Conservation (phyloP, 2,113 vertebrate genomes). For the Ameiurus melas region DNA sequence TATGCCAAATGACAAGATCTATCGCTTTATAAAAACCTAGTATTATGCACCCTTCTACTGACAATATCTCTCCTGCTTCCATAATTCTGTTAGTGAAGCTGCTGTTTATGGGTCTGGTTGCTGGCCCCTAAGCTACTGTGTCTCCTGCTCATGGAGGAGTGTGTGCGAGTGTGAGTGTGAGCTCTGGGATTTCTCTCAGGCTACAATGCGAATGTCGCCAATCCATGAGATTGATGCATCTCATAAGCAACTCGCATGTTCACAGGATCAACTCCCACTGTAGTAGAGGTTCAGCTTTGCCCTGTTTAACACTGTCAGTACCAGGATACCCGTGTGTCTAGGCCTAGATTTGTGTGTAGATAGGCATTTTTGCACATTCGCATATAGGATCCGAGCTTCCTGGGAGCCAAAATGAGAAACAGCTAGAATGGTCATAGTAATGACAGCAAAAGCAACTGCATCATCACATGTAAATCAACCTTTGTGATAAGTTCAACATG, state of each 20-base stretch:
- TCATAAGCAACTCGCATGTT: slow-evolving; percentile 46
- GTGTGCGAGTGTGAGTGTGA: not conserved
- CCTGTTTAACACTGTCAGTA: not conserved
- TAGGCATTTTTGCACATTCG: not conserved
- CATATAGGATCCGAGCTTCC: not conserved
- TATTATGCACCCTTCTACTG: slow-evolving; percentile 29
- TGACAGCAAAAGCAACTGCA: not conserved
- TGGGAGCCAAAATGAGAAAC: not conserved
- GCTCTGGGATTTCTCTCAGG: slow-evolving; percentile 14
- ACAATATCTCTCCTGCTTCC: slow-evolving; percentile 38
- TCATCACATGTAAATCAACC: not conserved
- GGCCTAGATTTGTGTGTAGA: not conserved
- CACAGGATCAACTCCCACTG: slow-evolving; percentile 6
- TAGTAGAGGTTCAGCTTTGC: not conserved
- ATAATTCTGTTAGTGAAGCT: slow-evolving; percentile 40
- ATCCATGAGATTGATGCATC: slow-evolving; percentile 49
- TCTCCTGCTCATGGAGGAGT: slow-evolving; percentile 12
- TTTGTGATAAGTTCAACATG: not conserved
- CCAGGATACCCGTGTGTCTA: not conserved
- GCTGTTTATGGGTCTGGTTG: slow-evolving; percentile 35
- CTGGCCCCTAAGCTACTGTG: slow-evolving; percentile 11
- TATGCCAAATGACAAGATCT: slow-evolving; percentile 43
- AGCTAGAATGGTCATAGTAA: not conserved
- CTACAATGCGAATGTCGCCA: slow-evolving; percentile 6
- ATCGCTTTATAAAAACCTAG: slow-evolving; percentile 39